Conservation (phyloP, 1,140 invertebrate species). For the Oscheius sp. region DNA sequence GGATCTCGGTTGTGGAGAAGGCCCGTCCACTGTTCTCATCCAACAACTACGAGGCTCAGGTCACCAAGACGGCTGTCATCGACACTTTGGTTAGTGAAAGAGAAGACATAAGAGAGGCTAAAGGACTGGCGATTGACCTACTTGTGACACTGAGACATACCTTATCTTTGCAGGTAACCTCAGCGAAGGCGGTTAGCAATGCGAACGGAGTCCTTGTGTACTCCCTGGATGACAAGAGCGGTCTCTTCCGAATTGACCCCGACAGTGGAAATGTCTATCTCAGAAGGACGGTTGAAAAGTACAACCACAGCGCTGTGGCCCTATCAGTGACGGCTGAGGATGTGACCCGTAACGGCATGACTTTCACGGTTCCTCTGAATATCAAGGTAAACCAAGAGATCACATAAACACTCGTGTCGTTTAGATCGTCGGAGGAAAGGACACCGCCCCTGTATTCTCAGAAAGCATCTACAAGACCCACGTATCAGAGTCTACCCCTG, state of each 20-base stretch:
- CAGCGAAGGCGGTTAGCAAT: slow-evolving; percentile 24
- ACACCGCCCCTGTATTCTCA: slow-evolving; percentile 85
- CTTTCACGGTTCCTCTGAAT: slow-evolving; percentile 68
- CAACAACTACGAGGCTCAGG: slow-evolving; percentile 35
- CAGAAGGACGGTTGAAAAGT: slow-evolving; percentile 76
- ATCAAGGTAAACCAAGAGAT: slow-evolving; percentile 65
- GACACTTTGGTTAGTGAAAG: slow-evolving; percentile 5
- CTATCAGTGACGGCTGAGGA: slow-evolving; percentile 79
- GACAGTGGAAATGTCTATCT: slow-evolving; percentile 66
- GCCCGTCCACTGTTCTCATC: slow-evolving; percentile 49
- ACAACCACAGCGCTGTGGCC: slow-evolving; percentile 74
- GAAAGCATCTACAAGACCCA: slow-evolving; percentile 87
- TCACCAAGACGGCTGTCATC: slow-evolving; percentile 34
- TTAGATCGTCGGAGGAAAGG: slow-evolving; percentile 75
- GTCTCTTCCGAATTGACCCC: slow-evolving; percentile 46
- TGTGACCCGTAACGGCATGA: slow-evolving; percentile 78
- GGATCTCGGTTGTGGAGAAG: slow-evolving; percentile 41
- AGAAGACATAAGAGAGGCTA: too few species aligned
- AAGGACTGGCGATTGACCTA: too few species aligned
- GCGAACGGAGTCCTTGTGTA: slow-evolving; percentile 24
- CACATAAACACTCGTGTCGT: neutral
- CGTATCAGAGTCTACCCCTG: slow-evolving; percentile 83
- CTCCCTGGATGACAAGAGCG: slow-evolving; percentile 33
- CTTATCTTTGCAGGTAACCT: neutral
- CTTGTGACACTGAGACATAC: neutral